phyloP scores from a whole-genome alignment of 1,140 invertebrate genomes.

The Brachionus calyciflorus region DNA sequence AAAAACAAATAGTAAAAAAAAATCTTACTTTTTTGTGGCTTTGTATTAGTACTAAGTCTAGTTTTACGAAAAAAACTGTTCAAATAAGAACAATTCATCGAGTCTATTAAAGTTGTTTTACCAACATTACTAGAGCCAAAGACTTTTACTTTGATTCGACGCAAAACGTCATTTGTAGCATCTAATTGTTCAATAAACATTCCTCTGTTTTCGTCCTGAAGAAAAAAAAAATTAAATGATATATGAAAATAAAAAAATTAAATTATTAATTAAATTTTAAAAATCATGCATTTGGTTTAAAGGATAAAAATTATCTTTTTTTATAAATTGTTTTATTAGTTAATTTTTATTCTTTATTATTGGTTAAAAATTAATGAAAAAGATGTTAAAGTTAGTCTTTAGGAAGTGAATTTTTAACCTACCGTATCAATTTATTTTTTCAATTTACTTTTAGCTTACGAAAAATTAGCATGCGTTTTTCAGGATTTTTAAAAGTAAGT shows the following conservation, averaged over 20 bases:
- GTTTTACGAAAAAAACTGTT: constrained; percentile 54
- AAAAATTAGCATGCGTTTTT: no score
- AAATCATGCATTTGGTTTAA: no score
- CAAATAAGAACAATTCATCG: constrained; percentile 64
- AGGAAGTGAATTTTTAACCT: no score
- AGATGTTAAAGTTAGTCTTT: no score
- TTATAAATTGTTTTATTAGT: no score
- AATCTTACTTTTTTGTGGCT: constrained; percentile 41
- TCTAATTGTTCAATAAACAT: constrained; percentile 71
- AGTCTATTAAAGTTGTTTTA: constrained; percentile 72
- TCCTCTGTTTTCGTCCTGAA: constrained; percentile 64
- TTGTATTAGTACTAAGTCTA: constrained; percentile 40
- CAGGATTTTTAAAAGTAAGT: no score
- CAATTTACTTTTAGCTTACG: no score
- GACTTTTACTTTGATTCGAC: constrained; percentile 72
- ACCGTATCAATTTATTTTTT: no score
- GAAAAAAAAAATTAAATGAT: neutral
- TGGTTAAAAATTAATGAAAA: no score
- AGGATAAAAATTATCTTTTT: no score
- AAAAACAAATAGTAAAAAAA: neutral
- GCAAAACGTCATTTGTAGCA: constrained; percentile 64
- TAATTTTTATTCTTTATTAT: no score
- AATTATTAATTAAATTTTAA: no score
- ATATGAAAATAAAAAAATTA: constrained; percentile 10
- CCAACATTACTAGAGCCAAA: constrained; percentile 75